Conservation (phyloP, 1,140 invertebrate species). For the Musca vetustissima region DNA sequence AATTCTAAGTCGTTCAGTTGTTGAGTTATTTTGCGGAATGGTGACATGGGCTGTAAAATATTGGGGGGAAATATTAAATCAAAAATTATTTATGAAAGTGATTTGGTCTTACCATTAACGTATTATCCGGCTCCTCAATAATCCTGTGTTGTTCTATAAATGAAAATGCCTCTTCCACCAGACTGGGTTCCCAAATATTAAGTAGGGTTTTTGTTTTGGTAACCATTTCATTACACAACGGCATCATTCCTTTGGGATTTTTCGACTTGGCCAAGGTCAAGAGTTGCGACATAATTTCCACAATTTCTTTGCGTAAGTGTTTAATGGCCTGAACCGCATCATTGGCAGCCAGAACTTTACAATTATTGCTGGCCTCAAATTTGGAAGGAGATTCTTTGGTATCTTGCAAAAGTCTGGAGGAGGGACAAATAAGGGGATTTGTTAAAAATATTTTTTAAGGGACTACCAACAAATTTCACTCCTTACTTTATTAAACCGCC, state of each 20-base stretch:
- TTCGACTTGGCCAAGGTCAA: conserved; percentile 73
- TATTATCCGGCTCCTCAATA: conserved; percentile 54
- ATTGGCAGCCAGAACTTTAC: conserved; percentile 77
- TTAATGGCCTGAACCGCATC: conserved; percentile 80
- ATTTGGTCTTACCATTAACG: conserved; percentile 36
- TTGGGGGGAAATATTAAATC: neutral
- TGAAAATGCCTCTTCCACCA: conserved; percentile 81
- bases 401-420: conserved; percentile 74
- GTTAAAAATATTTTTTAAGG: too few species aligned
- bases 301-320: conserved; percentile 73
- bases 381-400: conserved; percentile 75
- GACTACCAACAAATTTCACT: too few species aligned
- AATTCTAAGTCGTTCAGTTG: conserved; percentile 70
- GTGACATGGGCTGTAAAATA: conserved; percentile 62
- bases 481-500: conserved; percentile 81
- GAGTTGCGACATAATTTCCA: conserved; percentile 74
- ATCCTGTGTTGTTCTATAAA: conserved; percentile 74
- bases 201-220: conserved; percentile 75
- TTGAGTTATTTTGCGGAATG: conserved; percentile 75
- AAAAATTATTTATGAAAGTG: neutral
- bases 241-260: conserved; percentile 72
- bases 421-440: neutral
- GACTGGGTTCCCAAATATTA: conserved; percentile 77
- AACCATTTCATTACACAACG: conserved; percentile 77
- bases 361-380: conserved; percentile 57